Conservation (phyloP, 2,888 invertebrate genomes). For the Caenorhabditis sulstoni region DNA sequence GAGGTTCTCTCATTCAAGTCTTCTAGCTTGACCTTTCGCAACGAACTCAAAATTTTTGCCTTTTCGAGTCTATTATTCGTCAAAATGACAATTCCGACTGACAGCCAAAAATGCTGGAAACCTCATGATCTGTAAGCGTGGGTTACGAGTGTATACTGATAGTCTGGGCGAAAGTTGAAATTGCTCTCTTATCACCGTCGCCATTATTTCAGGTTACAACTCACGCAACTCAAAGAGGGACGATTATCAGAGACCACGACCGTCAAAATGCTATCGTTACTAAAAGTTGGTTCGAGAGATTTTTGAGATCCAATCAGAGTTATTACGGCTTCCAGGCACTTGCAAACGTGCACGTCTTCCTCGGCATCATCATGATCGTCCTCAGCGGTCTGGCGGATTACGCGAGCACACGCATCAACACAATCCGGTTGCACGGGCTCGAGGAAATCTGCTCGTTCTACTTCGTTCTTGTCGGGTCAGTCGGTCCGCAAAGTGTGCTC, state of each 20-base stretch:
- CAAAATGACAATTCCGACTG: constrained; percentile 54
- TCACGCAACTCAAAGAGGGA: constrained; percentile 65
- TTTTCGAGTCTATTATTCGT: constrained; percentile 39
- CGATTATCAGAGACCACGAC: constrained; percentile 66
- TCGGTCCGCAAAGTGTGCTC: constrained; percentile 9
- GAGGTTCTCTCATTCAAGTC: not conserved
- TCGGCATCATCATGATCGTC: constrained; percentile 74
- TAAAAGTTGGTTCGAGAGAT: constrained; percentile 55
- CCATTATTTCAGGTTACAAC: constrained; percentile 64
- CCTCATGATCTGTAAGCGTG: constrained; percentile 25
- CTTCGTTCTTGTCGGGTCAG: constrained; percentile 75
- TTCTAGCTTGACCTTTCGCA: constrained; percentile 14
- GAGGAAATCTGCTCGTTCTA: constrained; percentile 76
- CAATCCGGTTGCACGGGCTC: constrained; percentile 72
- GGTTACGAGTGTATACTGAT: not conserved
- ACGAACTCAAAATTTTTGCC: constrained; percentile 48
- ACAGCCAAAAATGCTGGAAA: constrained; percentile 47
- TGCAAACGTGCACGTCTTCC: constrained; percentile 75
- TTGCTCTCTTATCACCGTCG: not conserved
- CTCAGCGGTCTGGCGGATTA: constrained; percentile 75
- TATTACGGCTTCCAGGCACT: constrained; percentile 60
- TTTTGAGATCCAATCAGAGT: too few relatives aligned
- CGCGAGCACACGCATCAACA: constrained; percentile 71
- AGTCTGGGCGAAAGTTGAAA: not conserved
- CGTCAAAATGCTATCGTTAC: constrained; percentile 65